Evolutionary conservation across 2,797 vertebrate genomes (phyloP), one percentile per base, ranked within the genome.

Genomic region (Gymnothorax javanicus): DNA sequence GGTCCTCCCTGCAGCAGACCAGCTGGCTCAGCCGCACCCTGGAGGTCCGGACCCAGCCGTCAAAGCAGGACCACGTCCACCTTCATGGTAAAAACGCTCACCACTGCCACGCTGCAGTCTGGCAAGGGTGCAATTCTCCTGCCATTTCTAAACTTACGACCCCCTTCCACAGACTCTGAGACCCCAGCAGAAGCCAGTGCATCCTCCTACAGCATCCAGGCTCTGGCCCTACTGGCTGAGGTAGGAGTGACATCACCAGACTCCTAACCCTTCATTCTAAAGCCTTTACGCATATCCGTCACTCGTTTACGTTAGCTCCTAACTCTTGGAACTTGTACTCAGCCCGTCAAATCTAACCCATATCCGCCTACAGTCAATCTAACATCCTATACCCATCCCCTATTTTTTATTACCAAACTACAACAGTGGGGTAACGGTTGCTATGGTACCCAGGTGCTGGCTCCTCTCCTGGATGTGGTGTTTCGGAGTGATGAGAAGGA

Each of bases 401-500:
- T 27, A 73, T 13, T 27, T 12, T 4, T 13, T 33, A 11, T 27
- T 13, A 2, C 4, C 13, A 9, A 12, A 4, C 69, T 25, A 11
- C 86, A 67, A 81, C 54, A 56, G 85, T 62, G 84, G 85, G 54
- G 20, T 27, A 11, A 50, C 79, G 33, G 13, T 85, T 23, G 57
- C 77, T 85, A 7, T 83, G 56, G 7, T 83, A 25, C 4, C 75
- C 60, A 97, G 95, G 90, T 97, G 86, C 88, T 97, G 93, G 98
- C 99, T 23, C 97, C 96, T 1, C 97, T 99, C 84, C 93, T 99
- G 92, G 99, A 99, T 93, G 96, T 99, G 98, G 97, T 99, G 2
- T 99, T 98, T 89, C 97, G 97, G 83, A 99, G 99, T 0, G 98
- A 99, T 0, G 99, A 99, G 94, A 99, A 99, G 90, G 99, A 99